A percentile compares a stretch with the other conserved stretches of the same genome.
Evolutionary conservation across 2,113 vertebrate genomes (phyloP).

Genomic region (Stigmatopora argus): DNA sequence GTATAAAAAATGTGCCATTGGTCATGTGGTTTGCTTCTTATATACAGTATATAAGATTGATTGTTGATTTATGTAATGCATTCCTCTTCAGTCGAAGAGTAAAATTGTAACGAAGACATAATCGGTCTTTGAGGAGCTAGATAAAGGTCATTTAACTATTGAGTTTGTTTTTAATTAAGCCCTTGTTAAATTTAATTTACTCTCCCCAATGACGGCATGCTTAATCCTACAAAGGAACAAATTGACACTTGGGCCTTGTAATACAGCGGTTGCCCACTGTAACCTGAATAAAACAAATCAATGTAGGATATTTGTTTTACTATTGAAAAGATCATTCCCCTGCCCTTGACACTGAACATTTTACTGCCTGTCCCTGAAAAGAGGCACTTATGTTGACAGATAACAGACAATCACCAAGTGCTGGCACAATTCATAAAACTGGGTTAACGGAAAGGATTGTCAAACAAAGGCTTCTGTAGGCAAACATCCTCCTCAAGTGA

Average conservation of each 20-base stretch:
- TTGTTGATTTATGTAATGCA: slow-evolving; percentile 1
- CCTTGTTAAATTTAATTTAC: slow-evolving; percentile 18
- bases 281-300: slow-evolving; percentile 65
- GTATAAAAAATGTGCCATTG: background rate
- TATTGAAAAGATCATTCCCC: slow-evolving; percentile 45
- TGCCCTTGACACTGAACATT: slow-evolving; percentile 53
- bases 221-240: slow-evolving; percentile 34
- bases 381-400: slow-evolving; percentile 67
- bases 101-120: background rate
- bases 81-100: background rate
- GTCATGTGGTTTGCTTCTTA: background rate
- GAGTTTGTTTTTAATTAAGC: slow-evolving; percentile 21
- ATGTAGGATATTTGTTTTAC: slow-evolving; percentile 60
- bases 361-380: slow-evolving; percentile 66
- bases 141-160: slow-evolving; percentile 14
- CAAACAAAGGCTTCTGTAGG: slow-evolving; percentile 71
- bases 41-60: background rate
- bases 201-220: slow-evolving; percentile 15
- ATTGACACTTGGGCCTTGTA: slow-evolving; percentile 35
- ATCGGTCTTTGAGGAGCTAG: slow-evolving; percentile 1
- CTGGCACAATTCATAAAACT: slow-evolving; percentile 73
- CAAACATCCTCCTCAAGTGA: slow-evolving; percentile 65
- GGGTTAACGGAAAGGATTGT: slow-evolving; percentile 57
- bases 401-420: slow-evolving; percentile 67
- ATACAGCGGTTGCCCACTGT: slow-evolving; percentile 29